phyloP scores from a whole-genome alignment of 2,888 invertebrate genomes.

The Apocheima hispidaria region DNA sequence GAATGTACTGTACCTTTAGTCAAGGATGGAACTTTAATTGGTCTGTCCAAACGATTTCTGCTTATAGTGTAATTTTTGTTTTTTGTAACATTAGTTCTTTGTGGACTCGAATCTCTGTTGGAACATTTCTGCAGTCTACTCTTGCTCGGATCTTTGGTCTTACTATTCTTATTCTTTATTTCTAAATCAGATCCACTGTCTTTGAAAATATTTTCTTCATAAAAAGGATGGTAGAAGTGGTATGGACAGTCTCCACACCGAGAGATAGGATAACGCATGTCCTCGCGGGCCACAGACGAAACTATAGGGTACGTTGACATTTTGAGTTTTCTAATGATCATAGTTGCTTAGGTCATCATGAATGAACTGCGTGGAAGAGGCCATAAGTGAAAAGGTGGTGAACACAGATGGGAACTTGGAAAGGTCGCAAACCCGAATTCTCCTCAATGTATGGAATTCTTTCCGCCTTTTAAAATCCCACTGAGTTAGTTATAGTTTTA shows the following conservation, averaged over 20 bases:
- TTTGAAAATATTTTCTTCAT: conserved; percentile 8
- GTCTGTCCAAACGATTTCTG: neutral
- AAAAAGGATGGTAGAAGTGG: conserved; percentile 3
- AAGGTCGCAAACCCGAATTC: too few relatives aligned
- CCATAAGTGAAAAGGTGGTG: neutral
- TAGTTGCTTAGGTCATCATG: neutral
- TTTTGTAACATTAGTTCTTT: neutral
- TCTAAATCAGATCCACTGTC: conserved; percentile 1
- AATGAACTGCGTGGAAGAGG: neutral
- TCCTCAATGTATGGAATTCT: too few relatives aligned
- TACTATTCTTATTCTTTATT: conserved; percentile 5
- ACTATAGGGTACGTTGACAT: conserved; percentile 6
- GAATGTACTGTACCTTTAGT: neutral
- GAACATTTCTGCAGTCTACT: neutral
- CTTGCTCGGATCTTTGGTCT: neutral
- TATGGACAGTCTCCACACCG: conserved; percentile 5
- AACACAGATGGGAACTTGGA: neutral
- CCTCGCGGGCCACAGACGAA: neutral
- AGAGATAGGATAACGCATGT: neutral
- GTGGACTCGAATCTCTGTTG: neutral
- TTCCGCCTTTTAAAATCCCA: too few relatives aligned
- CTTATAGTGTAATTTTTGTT: neutral
- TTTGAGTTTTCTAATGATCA: neutral
- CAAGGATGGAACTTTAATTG: neutral
- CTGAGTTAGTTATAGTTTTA: too few relatives aligned